Evolutionary conservation across 2,113 vertebrate genomes (phyloP), one percentile per base, ranked within the genome.

Genomic region (Trochalopteron elliotii): DNA sequence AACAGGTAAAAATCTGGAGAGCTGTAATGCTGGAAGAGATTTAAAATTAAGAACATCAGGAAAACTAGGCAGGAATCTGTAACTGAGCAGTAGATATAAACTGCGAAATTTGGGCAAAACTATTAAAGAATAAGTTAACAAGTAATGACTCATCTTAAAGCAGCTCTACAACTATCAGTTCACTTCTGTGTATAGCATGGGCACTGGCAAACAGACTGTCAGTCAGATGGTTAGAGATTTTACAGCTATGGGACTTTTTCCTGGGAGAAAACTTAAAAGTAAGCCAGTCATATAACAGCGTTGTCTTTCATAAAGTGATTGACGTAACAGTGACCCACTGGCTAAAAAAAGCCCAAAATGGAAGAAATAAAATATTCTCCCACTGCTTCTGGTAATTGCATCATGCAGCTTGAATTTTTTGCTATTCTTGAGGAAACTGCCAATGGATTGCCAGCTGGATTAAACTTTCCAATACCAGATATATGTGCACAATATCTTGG

Each of bases 341-440:
- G 91, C 76, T 92, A 86, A 89, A 90, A 88, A 37, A 63, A 12
- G 67, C 49, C 50, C 16, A 12, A 85, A 45, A 80, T 31, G 45
- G 63, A 94, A 93, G 75, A 90, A 95, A 80, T 85, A 95, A 92
- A 83, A 92, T 94, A 83, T 94, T 92, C 49, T 90, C 67, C 88
- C 42, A 69, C 75, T 83, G 70, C 61, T 95, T 93, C 67, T 93
- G 70, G 82, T 90, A 95, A 93, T 61, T 90, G 52, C 25, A 94
- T 83, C 78, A 76, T 81, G 90, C 39, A 89, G 56, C 68, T 78
- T 74, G 60, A 90, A 35, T 55, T 88, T 96, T 93, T 92, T 83
- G 0, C 74, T 81, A 92, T 71, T 83, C 50, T 71, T 55, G 80
- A 83, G 88, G 50, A 93, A 90, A 92, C 49, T 90, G 67, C 57